Evolutionary conservation across 2,888 invertebrate genomes (phyloP).

Genomic region (Trichopria drosophilae): DNA sequence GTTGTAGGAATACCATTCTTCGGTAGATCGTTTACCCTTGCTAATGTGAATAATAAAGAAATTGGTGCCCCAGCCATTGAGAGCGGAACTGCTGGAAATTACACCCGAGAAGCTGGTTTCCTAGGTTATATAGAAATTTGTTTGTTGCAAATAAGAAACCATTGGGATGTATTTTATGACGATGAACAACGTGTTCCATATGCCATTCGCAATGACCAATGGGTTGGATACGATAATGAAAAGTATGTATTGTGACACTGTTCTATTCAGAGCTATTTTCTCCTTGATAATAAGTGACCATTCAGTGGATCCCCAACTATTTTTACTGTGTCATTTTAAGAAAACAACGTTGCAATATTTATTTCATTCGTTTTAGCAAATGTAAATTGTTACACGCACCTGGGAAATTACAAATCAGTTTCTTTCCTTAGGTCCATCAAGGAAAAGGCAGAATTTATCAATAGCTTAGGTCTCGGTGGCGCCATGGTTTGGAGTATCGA

Average conservation of each 20-base stretch:
- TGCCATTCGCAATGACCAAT: conserved; percentile 47
- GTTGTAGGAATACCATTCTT: conserved; percentile 73
- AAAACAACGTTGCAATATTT: no score
- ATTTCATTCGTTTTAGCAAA: no score
- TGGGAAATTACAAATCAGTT: background rate
- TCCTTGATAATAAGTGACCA: no score
- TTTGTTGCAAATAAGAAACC: conserved; percentile 37
- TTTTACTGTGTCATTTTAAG: no score
- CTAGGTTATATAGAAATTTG: conserved; percentile 72
- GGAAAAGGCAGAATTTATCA: conserved; percentile 43
- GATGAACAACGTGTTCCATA: conserved; percentile 59
- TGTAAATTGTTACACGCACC: background rate
- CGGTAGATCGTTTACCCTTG: conserved; percentile 69
- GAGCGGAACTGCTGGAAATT: conserved; percentile 66
- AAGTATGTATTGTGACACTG: no score
- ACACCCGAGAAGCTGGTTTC: conserved; percentile 66
- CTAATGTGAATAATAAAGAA: conserved; percentile 55
- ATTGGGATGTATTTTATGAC: conserved; percentile 55
- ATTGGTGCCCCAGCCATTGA: conserved; percentile 62
- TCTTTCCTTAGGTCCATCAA: conserved; percentile 55
- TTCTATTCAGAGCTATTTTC: no score
- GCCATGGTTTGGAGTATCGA: conserved; percentile 30
- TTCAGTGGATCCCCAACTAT: no score
- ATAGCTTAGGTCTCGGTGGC: conserved; percentile 21
- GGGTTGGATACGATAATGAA: conserved; percentile 48